Evolutionary conservation across 2,888 invertebrate genomes (phyloP), one percentile per base, ranked within the genome.

Genomic region (Sturmia bella): DNA sequence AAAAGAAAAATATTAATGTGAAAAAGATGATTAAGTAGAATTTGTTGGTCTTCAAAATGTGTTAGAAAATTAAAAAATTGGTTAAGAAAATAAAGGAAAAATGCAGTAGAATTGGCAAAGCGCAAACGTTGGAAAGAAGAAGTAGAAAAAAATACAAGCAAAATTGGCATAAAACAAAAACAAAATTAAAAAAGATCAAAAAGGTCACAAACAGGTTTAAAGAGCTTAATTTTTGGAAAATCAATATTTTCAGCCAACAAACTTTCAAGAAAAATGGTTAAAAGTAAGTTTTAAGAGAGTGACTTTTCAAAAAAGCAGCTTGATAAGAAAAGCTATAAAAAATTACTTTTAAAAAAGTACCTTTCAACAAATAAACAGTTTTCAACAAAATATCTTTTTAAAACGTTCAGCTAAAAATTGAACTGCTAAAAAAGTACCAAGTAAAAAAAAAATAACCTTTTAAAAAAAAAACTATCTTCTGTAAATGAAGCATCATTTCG

Each of bases 41-140:
- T 78, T 82, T 78, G 74, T 82, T 82, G 82, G 78, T 78, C 66
- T 61, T 48, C 66, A 78, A 75, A 50, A 70, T 66, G 70, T 78
- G 70, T 82, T 82, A 82, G 82, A 54, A 78, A 74, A 78, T 69
- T 77, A 57, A 56, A 52, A 80, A 69, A 50, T 43, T 43, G 13
- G 27, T 41, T 52, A 41, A 56, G 21, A 41, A 48, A 41, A 64
- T 64, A 27, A 50, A 50, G n/a, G 24, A 45, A 12, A 12, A 80
- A 64, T 32, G 57, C n/a, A 15, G 9, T 24, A 68, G 43, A 45
- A 45, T 52, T 12, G 27, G 7, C 32, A 37, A 61, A 37, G 21
- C 6, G 21, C 15, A 52, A 50, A 54, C 54, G 39, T n/a, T 56
- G 50, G 2, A 32, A 54, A 27, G 13, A 41, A 63, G n/a, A 19